Conservation (phyloP, 2,797 vertebrate genomes). For the Eulemur coronatus region DNA sequence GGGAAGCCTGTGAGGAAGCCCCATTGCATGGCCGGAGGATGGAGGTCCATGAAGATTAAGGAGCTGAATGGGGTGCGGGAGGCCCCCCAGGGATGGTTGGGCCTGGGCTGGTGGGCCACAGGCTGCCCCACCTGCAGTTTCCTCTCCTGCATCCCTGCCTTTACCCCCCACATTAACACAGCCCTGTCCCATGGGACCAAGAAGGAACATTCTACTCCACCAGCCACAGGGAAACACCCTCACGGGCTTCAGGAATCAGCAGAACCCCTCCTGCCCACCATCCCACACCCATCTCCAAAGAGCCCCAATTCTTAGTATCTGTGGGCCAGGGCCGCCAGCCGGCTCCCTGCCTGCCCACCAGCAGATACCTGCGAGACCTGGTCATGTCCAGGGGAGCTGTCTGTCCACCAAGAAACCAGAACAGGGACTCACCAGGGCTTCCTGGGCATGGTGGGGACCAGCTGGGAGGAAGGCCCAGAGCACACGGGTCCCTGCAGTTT, state of each 20-base stretch:
- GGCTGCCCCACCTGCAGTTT: not conserved
- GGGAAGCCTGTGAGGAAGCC: not conserved
- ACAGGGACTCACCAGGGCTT: conserved; percentile 72
- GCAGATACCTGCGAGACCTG: not conserved
- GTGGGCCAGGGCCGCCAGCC: not conserved
- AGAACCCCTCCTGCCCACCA: not conserved
- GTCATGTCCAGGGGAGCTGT: not conserved
- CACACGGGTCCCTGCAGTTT: not conserved
- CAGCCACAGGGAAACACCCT: not conserved
- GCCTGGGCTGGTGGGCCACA: not conserved
- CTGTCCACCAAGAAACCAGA: not conserved
- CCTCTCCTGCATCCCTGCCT: not conserved
- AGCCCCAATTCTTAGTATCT: not conserved
- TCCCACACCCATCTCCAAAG: not conserved
- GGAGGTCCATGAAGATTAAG: not conserved
- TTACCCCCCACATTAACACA: not conserved
- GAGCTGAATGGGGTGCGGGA: not conserved
- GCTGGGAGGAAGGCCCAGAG: not conserved
- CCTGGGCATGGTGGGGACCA: not conserved
- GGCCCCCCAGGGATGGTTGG: not conserved
- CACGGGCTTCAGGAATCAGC: not conserved
- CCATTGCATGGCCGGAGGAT: not conserved
- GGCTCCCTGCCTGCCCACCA: not conserved
- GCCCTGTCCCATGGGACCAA: not conserved
- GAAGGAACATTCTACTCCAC: not conserved